phyloP scores from a whole-genome alignment of 2,113 vertebrate species.

The Bagarius yarrelli region DNA sequence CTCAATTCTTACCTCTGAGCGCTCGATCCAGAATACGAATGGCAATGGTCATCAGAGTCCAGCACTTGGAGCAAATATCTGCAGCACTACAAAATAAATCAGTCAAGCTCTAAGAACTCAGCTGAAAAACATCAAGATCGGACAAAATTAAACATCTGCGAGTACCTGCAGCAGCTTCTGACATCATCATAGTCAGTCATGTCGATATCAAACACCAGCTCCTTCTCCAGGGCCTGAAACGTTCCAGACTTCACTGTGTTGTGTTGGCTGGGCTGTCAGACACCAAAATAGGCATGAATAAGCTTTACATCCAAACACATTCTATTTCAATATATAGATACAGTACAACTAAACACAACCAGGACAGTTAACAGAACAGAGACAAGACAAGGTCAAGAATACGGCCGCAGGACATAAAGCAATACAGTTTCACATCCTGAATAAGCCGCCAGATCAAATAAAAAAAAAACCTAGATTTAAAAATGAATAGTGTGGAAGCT shows the following conservation, averaged over 20 bases:
- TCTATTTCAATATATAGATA: background rate
- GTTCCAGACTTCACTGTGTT: constrained; percentile 87
- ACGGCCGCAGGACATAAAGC: too few relatives aligned
- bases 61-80: constrained; percentile 93
- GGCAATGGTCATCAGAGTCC: constrained; percentile 94
- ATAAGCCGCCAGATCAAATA: too few relatives aligned
- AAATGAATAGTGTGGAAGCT: too few relatives aligned
- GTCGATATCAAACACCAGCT: constrained; percentile 96
- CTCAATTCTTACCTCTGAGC: constrained; percentile 73
- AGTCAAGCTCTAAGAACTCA: background rate
- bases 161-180: constrained; percentile 89
- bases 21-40: constrained; percentile 86
- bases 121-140: background rate
- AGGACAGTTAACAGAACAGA: too few relatives aligned
- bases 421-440: too few relatives aligned
- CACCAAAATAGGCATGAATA: constrained; percentile 24
- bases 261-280: constrained; percentile 83
- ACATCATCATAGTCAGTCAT: constrained; percentile 98
- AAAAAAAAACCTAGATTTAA: too few relatives aligned
- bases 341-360: too few relatives aligned
- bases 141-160: background rate
- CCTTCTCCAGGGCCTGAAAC: constrained; percentile 94
- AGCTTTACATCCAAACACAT: background rate
- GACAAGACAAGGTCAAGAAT: too few relatives aligned
- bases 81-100: constrained; percentile 75